These are phyloP conservation scores for Dendropsophus ebraccatus DNA, from an alignment of 2,113 vertebrate species.

Conservation along the genomic window DNA sequence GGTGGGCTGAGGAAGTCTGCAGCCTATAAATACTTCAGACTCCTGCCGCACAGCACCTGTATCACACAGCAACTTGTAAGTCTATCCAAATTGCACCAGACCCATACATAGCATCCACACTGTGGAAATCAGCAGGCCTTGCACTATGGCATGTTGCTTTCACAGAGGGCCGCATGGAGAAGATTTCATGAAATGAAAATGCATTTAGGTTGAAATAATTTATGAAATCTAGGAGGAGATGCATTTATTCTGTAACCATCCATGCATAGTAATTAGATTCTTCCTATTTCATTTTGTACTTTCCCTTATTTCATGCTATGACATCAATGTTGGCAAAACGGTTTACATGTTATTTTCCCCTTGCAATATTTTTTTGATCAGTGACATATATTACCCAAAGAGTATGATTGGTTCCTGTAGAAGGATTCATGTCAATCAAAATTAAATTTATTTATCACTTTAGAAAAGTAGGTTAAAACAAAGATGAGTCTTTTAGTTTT, in stretches of 20 bases:
- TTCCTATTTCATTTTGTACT: background rate
- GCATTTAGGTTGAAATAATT: conserved; percentile 27
- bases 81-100: too few relatives aligned
- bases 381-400: background rate
- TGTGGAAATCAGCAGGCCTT: too few relatives aligned
- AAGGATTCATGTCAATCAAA: conserved; percentile 9
- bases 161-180: too few relatives aligned
- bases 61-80: too few relatives aligned
- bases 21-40: too few relatives aligned
- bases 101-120: too few relatives aligned
- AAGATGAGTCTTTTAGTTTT: conserved; percentile 12
- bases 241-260: conserved; percentile 14
- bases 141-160: too few relatives aligned
- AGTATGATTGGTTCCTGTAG: background rate
- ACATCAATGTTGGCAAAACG: background rate
- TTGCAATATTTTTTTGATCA: background rate
- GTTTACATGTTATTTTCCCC: background rate
- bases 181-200: background rate
- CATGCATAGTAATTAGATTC: conserved; percentile 32
- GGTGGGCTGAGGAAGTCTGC: too few relatives aligned
- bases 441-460: conserved; percentile 9
- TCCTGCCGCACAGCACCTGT: too few relatives aligned
- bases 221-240: background rate
- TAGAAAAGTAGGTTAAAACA: conserved; percentile 42
- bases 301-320: background rate